Conservation (phyloP, 2,888 invertebrate species). For the Eristalis arbustorum region DNA sequence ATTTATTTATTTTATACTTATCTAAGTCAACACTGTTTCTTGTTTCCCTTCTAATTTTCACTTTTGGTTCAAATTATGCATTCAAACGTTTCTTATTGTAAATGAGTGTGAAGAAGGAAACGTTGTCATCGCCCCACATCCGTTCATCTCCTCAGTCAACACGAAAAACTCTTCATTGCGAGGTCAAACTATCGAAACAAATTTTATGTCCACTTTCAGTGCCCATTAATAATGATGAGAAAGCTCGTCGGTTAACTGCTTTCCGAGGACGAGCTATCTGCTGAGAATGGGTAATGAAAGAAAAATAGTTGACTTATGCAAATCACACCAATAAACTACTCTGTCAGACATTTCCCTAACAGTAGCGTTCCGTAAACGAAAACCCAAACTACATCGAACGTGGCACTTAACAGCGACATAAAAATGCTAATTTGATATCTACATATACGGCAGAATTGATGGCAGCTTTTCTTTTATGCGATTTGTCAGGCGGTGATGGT, state of each 20-base stretch:
- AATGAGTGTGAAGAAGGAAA: too few species aligned
- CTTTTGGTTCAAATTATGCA: too few species aligned
- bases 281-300: background rate
- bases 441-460: background rate
- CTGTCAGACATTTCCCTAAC: background rate
- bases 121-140: background rate
- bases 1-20: too few species aligned
- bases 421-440: background rate
- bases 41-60: too few species aligned
- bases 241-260: background rate
- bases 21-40: too few species aligned
- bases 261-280: background rate
- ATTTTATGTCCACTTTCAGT: background rate
- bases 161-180: background rate
- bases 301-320: background rate
- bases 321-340: background rate
- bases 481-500: background rate
- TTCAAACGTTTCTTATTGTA: too few species aligned
- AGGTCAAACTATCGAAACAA: background rate
- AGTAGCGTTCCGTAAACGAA: background rate
- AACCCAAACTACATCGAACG: background rate
- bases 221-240: background rate
- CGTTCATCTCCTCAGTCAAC: background rate
- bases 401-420: background rate
- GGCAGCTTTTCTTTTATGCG: background rate